Base-by-base conservation (phyloP, 2,888 invertebrate species). In the Chalcis sispes region DNA sequence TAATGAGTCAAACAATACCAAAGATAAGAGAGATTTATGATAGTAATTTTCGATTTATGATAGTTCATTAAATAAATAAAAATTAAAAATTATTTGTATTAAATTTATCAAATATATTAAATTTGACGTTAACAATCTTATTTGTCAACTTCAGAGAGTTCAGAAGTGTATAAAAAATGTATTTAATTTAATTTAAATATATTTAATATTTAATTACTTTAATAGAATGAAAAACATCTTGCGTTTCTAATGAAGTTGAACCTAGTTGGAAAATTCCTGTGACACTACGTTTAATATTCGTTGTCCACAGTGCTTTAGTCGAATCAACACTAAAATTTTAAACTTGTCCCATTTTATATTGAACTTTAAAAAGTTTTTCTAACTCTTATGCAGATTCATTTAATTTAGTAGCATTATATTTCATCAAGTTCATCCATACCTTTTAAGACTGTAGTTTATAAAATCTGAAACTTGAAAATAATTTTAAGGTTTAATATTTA, bases 221-320 rank as follows among this genome's bases (percentile, higher is more conserved):
- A 13, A 71, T 73, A 2, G 88, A 85, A 73, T 85, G 82, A 75
- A 87, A 88, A 8, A 87, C 88, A 50, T 81, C 80, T 76, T 85
- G 79, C 2, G 83, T 82, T 25, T 84, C 81, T 72, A 88, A 79
- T 71, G 72, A 80, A 10, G 70, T 56, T n/a, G 87, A 80, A 79
- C 92, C 92, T 36, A 94, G 86, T 82, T 94, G 93, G 36, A 94
- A 90, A 78, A 92, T 92, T 18, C 92, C 90, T 0, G 93, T 92
- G 56, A 94, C 89, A 0, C 93, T 93, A 62, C 93, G 89, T 83
- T 94, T 94, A 71, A 94, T 90, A 83, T 94, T 94, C 25, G 91
- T 91, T 0, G 92, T 91, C 94, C 94, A 94, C 0, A 90, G 89
- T 0, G 92, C 91, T 81, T 93, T 93, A 42, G 69, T 70, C 32